Evolutionary conservation across 2,797 vertebrate genomes (phyloP), one percentile per base, ranked within the genome.

Genomic region (Lagocephalus sceleratus): DNA sequence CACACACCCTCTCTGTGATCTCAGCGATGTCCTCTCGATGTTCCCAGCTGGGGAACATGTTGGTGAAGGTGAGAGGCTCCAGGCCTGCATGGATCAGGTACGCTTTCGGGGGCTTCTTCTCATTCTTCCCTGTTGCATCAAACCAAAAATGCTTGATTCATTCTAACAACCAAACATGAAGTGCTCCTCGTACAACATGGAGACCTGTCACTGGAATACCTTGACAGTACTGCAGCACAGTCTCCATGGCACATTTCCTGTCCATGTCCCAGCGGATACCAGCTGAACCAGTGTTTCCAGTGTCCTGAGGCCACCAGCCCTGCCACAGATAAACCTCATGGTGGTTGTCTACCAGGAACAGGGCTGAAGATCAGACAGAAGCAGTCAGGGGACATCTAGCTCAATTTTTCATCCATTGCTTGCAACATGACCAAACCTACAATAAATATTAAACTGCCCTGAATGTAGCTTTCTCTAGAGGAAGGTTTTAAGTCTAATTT

Each of bases 261-360:
- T 99, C 97, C 0, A 93, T 86, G 29, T 98, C 95, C 97, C 97
- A 99, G 82, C 95, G 93, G 63, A 98, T 96, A 12, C 92, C 90
- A 50, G 97, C 95, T 0, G 96, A 99, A 22, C 97, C 97, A 0
- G 95, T 87, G 26, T 91, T 92, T 87, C 95, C 93, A 6, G 92
- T 93, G 83, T 98, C 96, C 20, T 91, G 89, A 45, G 97, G 97
- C 96, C 97, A 98, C 97, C 97, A 99, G 80, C 97, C 97, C 86
- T 99, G 96, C 97, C 97, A 99, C 75, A 99, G 90, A 88, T 99
- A 99, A 1, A 98, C 96, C 88, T 99, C 97, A 0, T 98, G 97
- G 90, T 96, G 94, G 85, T 99, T 99, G 89, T 99, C 97, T 68
- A 99, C 97, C 64, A 98, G 92, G 85, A 97, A 98, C 54, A 99